Percentiles rank a stretch among this genome's conserved stretches.
phyloP scores from a whole-genome alignment of 2,113 vertebrate genomes.

The Oryzias woworae region DNA sequence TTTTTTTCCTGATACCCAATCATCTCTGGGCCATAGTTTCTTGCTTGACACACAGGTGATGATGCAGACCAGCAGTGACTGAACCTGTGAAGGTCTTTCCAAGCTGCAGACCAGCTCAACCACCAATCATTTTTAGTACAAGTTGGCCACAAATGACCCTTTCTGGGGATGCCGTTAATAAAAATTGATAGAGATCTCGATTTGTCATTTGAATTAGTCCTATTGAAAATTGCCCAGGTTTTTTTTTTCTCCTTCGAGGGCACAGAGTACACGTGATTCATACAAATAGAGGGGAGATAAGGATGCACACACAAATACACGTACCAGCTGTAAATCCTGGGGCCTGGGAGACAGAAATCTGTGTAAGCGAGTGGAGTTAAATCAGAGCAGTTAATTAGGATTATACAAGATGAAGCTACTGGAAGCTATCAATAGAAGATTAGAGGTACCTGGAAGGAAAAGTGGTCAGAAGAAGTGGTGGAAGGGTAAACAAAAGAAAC shows the following conservation, averaged over 20 bases:
- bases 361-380: slow-evolving; percentile 1
- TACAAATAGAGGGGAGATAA: slow-evolving; percentile 24
- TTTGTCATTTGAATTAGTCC: background rate
- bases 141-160: background rate
- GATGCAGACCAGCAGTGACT: background rate
- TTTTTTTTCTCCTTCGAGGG: slow-evolving; percentile 35
- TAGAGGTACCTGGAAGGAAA: slow-evolving; percentile 11
- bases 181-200: background rate
- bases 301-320: background rate
- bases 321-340: slow-evolving; percentile 13
- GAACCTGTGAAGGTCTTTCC: background rate
- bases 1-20: background rate
- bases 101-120: background rate
- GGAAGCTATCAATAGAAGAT: slow-evolving; percentile 47
- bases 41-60: slow-evolving; percentile 1
- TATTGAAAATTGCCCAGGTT: slow-evolving; percentile 11
- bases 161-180: background rate
- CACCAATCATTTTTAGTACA: slow-evolving; percentile 4
- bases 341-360: slow-evolving; percentile 13
- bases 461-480: background rate
- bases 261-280: slow-evolving; percentile 17
- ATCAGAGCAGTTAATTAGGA: slow-evolving; percentile 36
- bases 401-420: slow-evolving; percentile 39
- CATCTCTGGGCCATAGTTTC: background rate
- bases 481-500: slow-evolving; percentile 8